Percentiles rank a stretch among this genome's conserved stretches.
Conservation (phyloP, 1,140 invertebrate genomes). For the Muscidifurax raptorellus region DNA sequence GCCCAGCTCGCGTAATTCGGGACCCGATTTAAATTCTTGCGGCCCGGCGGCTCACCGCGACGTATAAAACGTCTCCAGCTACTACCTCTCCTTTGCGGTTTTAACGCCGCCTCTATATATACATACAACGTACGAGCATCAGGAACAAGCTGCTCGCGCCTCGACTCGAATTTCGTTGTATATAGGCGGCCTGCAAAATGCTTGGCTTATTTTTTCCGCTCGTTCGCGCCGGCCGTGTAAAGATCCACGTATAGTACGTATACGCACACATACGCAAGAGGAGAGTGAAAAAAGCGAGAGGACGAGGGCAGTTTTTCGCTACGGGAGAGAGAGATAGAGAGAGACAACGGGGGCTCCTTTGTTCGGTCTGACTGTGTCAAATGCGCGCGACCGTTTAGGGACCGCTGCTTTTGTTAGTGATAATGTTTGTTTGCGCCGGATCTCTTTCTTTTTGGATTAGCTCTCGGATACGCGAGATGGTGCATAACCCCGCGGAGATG, state of each 20-base stretch:
- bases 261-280: neutral
- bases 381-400: conserved; percentile 4
- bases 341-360: neutral
- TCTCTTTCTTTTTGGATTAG: neutral
- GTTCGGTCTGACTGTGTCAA: conserved; percentile 2
- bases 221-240: neutral
- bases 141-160: neutral
- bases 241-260: neutral
- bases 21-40: conserved; percentile 48
- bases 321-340: neutral
- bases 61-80: neutral
- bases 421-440: neutral
- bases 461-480: neutral
- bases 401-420: neutral
- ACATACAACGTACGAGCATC: neutral
- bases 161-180: neutral
- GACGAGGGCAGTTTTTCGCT: neutral
- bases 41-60: conserved; percentile 6
- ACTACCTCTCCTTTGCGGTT: conserved; percentile 7
- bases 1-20: conserved; percentile 11
- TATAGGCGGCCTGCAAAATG: neutral
- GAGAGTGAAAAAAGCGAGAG: neutral
- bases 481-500: too few relatives aligned
- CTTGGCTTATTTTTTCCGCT: neutral
- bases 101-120: neutral